Percentiles rank a stretch among this genome's conserved stretches.
These are phyloP conservation scores for Ephialtes manifestator DNA, from an alignment of 2,888 invertebrate genomes.

Conservation along the genomic window DNA sequence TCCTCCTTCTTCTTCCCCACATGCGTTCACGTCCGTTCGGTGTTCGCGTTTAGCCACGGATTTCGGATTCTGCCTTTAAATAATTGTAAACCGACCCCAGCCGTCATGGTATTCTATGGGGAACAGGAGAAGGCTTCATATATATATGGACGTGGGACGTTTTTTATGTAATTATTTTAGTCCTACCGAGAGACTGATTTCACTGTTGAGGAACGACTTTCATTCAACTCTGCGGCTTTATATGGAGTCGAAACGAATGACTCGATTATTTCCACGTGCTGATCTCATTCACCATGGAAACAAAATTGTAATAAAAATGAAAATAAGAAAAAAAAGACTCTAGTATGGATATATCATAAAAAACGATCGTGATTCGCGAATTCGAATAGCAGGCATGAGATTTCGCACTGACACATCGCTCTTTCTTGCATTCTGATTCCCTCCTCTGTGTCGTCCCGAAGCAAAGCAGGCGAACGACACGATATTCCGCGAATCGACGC, in stretches of 20 bases:
- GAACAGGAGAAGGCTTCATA: slow-evolving; percentile 48
- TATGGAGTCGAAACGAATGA: slow-evolving; percentile 12
- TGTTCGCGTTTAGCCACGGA: slow-evolving; percentile 77
- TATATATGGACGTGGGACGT: slow-evolving; percentile 10
- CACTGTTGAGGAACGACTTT: slow-evolving; percentile 1
- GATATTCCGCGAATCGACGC: slow-evolving; percentile 69
- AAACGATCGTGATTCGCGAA: slow-evolving; percentile 42
- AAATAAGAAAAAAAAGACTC: neutral
- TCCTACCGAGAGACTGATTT: slow-evolving; percentile 38
- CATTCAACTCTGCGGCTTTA: neutral
- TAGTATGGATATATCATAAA: slow-evolving; percentile 11
- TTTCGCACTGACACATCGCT: slow-evolving; percentile 59
- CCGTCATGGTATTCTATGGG: slow-evolving; percentile 12
- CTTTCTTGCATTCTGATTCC: slow-evolving; percentile 62
- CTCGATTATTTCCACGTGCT: slow-evolving; percentile 15
- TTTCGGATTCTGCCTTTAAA: slow-evolving; percentile 80
- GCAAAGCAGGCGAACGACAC: slow-evolving; percentile 46
- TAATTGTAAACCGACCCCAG: slow-evolving; percentile 75
- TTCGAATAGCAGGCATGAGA: slow-evolving; percentile 31
- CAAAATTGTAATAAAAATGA: neutral
- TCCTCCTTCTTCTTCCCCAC: slow-evolving; percentile 52
- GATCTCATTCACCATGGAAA: slow-evolving; percentile 16
- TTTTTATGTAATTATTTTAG: slow-evolving; percentile 46
- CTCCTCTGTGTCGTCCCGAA: slow-evolving; percentile 6
- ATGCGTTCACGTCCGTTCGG: slow-evolving; percentile 57